A percentile compares a stretch with the other conserved stretches of the same genome.
Evolutionary conservation across 2,888 invertebrate species (phyloP).

Genomic region (Lordiphosa andalusiaca): DNA sequence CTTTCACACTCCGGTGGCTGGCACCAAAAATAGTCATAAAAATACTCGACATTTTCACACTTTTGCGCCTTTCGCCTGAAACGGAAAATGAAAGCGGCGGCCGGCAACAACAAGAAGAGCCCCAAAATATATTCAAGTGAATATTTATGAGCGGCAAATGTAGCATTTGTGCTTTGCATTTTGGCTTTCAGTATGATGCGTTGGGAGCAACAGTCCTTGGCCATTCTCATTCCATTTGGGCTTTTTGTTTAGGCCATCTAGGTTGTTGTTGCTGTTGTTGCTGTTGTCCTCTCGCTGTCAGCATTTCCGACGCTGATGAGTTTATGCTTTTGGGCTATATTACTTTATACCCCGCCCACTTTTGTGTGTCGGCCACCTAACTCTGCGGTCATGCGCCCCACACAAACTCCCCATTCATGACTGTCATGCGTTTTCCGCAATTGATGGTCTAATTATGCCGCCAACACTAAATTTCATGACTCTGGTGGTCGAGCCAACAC

Average conservation of each 20-base stretch:
- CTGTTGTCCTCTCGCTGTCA: slow-evolving; percentile 48
- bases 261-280: slow-evolving; percentile 14
- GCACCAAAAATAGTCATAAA: slow-evolving; percentile 63
- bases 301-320: slow-evolving; percentile 71
- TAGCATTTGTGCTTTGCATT: slow-evolving; percentile 72
- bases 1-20: slow-evolving; percentile 63
- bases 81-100: slow-evolving; percentile 38
- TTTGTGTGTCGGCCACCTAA: slow-evolving; percentile 24
- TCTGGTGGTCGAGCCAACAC: slow-evolving; percentile 52
- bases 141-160: slow-evolving; percentile 78
- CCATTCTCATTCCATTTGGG: slow-evolving; percentile 38
- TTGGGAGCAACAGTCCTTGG: slow-evolving; percentile 57
- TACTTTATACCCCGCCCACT: slow-evolving; percentile 57
- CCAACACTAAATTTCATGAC: slow-evolving; percentile 75
- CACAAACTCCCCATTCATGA: slow-evolving; percentile 60
- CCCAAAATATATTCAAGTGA: slow-evolving; percentile 67
- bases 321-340: slow-evolving; percentile 74
- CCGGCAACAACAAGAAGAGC: slow-evolving; percentile 10
- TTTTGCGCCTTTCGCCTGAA: slow-evolving; percentile 61
- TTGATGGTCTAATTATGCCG: slow-evolving; percentile 80
- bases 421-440: slow-evolving; percentile 78
- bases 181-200: slow-evolving; percentile 39
- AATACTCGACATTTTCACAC: slow-evolving; percentile 66
- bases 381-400: slow-evolving; percentile 45
- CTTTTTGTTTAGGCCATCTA: slow-evolving; percentile 38